Conservation (phyloP, 2,888 invertebrate species). For the Amblyteles armatorius region DNA sequence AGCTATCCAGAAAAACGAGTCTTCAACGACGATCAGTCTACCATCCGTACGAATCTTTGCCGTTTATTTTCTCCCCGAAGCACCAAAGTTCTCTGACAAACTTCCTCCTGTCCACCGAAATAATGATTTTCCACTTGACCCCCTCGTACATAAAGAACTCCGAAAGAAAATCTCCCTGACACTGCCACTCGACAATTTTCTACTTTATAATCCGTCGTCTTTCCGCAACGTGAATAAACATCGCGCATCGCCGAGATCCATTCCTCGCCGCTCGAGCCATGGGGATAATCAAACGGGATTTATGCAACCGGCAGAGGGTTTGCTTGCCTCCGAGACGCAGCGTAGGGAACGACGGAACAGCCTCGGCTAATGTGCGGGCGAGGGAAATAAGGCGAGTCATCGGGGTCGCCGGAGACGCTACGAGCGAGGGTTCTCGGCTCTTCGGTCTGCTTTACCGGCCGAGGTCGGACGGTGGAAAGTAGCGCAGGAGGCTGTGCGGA, state of each 20-base stretch:
- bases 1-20: background rate
- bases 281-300: conserved; percentile 47
- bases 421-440: conserved; percentile 45
- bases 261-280: background rate
- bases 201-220: background rate
- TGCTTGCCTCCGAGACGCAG: conserved; percentile 45
- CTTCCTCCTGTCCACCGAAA: background rate
- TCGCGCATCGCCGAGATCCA: background rate
- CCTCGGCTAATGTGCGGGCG: conserved; percentile 52
- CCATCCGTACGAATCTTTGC: background rate
- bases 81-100: background rate
- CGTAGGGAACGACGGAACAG: conserved; percentile 9
- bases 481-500: background rate
- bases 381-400: conserved; percentile 66
- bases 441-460: background rate
- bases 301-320: conserved; percentile 17
- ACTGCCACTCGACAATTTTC: background rate
- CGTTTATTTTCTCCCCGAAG: background rate
- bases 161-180: background rate
- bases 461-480: conserved; percentile 42
- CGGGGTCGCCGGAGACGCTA: conserved; percentile 51
- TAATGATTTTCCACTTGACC: background rate
- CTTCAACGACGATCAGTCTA: background rate
- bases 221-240: background rate
- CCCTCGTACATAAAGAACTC: background rate